These are phyloP conservation scores for Drosophila incognita DNA, from an alignment of 2,888 invertebrate genomes.

Conservation along the genomic window DNA sequence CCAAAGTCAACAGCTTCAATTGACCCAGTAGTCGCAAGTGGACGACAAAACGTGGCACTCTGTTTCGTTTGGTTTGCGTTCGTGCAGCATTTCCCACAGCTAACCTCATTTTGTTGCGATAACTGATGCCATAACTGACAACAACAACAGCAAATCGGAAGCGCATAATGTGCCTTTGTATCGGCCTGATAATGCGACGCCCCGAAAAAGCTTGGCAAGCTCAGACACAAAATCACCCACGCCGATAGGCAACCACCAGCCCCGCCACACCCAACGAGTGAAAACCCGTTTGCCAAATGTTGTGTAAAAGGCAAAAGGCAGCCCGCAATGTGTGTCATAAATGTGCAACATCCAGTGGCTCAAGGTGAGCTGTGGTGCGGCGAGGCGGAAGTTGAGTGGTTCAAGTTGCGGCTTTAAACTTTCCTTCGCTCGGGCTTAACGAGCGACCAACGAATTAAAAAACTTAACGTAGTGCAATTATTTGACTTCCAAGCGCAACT, in stretches of 20 bases:
- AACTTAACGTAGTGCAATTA: slow-evolving; percentile 70
- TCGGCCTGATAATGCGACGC: slow-evolving; percentile 74
- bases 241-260: slow-evolving; percentile 11
- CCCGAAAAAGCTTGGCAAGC: slow-evolving; percentile 69
- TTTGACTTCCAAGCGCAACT: slow-evolving; percentile 70
- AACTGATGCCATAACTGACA: slow-evolving; percentile 58
- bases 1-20: slow-evolving; percentile 41
- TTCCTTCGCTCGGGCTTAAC: slow-evolving; percentile 35
- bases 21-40: slow-evolving; percentile 19
- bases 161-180: slow-evolving; percentile 79
- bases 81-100: slow-evolving; percentile 39
- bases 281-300: slow-evolving; percentile 73
- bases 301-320: slow-evolving; percentile 71
- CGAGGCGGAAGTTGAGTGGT: slow-evolving; percentile 10
- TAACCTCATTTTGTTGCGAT: slow-evolving; percentile 61
- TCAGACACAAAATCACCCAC: slow-evolving; percentile 28
- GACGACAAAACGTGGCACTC: slow-evolving; percentile 29
- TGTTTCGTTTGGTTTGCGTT: slow-evolving; percentile 11
- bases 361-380: slow-evolving; percentile 44
- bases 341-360: slow-evolving; percentile 56
- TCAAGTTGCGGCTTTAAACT: slow-evolving; percentile 33
- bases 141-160: slow-evolving; percentile 60
- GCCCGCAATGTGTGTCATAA: slow-evolving; percentile 71
- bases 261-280: slow-evolving; percentile 10
- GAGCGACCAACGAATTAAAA: slow-evolving; percentile 64